phyloP scores from a whole-genome alignment of 2,888 invertebrate genomes.

The Buathra laborator region DNA sequence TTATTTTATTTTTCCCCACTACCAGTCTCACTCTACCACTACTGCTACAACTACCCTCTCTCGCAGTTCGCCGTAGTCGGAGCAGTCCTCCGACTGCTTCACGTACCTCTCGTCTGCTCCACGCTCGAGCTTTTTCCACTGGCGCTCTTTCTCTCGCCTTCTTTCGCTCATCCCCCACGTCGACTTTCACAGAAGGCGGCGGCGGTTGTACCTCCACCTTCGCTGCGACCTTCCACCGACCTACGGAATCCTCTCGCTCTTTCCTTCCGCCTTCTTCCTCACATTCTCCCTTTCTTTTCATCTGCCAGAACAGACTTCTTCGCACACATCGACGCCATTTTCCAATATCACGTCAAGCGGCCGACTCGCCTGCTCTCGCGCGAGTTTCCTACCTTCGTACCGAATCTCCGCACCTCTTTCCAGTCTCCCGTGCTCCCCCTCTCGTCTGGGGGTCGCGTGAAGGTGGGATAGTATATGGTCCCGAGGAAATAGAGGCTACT shows the following conservation, averaged over 20 bases:
- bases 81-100: slow-evolving; percentile 61
- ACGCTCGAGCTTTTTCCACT: slow-evolving; percentile 55
- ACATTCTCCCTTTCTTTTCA: slow-evolving; percentile 64
- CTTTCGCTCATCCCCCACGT: slow-evolving; percentile 37
- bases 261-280: slow-evolving; percentile 66
- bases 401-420: slow-evolving; percentile 61
- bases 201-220: slow-evolving; percentile 60
- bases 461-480: slow-evolving; percentile 55
- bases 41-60: slow-evolving; percentile 51
- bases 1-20: slow-evolving; percentile 83
- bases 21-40: slow-evolving; percentile 45
- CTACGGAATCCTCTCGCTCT: slow-evolving; percentile 55
- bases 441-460: slow-evolving; percentile 59
- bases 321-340: slow-evolving; percentile 83
- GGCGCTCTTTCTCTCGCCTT: slow-evolving; percentile 55
- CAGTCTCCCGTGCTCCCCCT: slow-evolving; percentile 16
- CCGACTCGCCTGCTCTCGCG: slow-evolving; percentile 71
- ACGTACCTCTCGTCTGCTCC: slow-evolving; percentile 44
- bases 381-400: slow-evolving; percentile 55
- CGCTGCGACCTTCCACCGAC: slow-evolving; percentile 61
- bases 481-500: slow-evolving; percentile 63
- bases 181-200: slow-evolving; percentile 54
- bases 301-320: slow-evolving; percentile 71
- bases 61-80: slow-evolving; percentile 36
- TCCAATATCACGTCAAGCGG: slow-evolving; percentile 83